A percentile compares a stretch with the other conserved stretches of the same genome.
These are phyloP conservation scores for Lumbricus terrestris DNA, from an alignment of 2,888 invertebrate genomes.

Conservation along the genomic window DNA sequence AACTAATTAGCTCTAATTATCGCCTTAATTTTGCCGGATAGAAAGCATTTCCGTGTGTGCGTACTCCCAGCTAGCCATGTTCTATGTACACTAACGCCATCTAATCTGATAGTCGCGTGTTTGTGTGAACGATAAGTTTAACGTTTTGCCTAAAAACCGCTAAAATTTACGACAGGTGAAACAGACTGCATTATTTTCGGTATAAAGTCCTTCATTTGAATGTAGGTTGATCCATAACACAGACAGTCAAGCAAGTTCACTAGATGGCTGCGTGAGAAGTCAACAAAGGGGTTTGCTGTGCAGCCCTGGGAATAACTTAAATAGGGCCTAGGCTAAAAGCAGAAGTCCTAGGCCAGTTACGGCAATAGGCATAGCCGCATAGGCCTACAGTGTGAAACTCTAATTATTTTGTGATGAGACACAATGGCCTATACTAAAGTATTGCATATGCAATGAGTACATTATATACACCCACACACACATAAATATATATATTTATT, in stretches of 20 bases:
- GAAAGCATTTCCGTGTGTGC: neutral
- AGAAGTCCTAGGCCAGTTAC: neutral
- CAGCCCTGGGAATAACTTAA: no score
- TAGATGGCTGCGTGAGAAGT: neutral
- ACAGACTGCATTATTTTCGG: neutral
- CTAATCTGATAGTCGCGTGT: neutral
- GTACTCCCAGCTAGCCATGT: neutral
- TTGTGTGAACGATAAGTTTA: neutral
- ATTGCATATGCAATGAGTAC: neutral
- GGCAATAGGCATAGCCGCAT: neutral
- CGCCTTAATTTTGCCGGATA: neutral
- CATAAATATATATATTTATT: no score
- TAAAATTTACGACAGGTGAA: neutral
- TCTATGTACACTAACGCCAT: neutral
- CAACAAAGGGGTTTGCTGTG: no score
- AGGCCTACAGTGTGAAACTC: neutral
- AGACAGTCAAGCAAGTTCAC: neutral
- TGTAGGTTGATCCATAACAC: neutral
- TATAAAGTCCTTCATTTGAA: neutral
- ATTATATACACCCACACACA: neutral
- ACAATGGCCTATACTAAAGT: neutral
- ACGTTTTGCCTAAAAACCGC: neutral
- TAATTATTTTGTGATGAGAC: neutral
- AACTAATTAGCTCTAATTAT: neutral
- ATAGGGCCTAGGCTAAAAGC: no score